Base-by-base conservation (phyloP, 2,797 vertebrate species). In the Pseudochirops corinnae region DNA sequence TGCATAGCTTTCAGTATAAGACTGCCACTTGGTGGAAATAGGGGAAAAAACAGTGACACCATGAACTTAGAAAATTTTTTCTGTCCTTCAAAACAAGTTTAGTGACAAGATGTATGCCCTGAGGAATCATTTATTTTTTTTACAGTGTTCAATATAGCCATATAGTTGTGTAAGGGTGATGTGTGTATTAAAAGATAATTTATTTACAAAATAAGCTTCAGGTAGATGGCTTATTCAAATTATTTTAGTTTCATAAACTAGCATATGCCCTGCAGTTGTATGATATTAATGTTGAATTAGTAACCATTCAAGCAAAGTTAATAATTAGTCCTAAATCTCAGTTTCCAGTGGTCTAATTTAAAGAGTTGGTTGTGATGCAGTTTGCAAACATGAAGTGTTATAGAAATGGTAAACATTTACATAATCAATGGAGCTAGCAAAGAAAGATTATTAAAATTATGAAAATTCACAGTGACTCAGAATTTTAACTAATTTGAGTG, bases 1-100 rank as follows among this genome's bases (percentile, higher is more conserved):
- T 53, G 55, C 57, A 95, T 29, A 94, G 97, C 74, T 94, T 28
- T 97, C 92, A 96, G 98, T 96, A 97, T 93, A 97, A 97, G 96
- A 92, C 26, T 96, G 97, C 97, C 98, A 98, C 97, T 97, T 98
- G 94, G 97, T 98, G 98, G 98, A 93, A 93, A 95, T 6, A 0
- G n/a, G 74, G 29, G 26, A 18, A 97, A 93, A 97, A 93, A 95
- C 93, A 82, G 74, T 82, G 74, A 46, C 21, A 82, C n/a, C 21
- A 46, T 46, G 39, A 46, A 82, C 39, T 82, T 82, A 82, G 18
- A 82, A 82, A 82, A 0, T 46, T 82, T 82, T 67, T 82, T 46
- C 39, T 26, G 9, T 82, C 39, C 18, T 82, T 82, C 29, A 82
- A 82, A 82, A 82, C 24, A 82, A 82, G 39, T 46, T 74, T 82